These are phyloP conservation scores for Diachasma alloeum DNA, from an alignment of 1,140 invertebrate species.

Conservation along the genomic window DNA sequence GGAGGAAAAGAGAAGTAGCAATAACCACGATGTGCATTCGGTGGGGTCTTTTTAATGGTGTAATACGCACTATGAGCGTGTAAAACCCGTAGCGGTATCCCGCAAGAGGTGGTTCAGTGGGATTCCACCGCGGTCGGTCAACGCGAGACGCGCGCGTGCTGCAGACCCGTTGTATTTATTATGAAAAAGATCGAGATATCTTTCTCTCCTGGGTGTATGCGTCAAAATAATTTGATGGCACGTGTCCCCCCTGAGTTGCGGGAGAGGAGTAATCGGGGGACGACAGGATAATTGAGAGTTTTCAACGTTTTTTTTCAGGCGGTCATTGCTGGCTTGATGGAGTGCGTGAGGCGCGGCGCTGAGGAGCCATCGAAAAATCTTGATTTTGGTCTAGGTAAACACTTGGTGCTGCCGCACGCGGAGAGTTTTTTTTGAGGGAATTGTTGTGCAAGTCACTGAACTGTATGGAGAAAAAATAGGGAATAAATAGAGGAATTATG, in stretches of 20 bases:
- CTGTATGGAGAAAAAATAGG: no score
- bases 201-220: not conserved
- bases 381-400: no score
- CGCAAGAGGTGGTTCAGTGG: constrained; percentile 29
- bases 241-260: not conserved
- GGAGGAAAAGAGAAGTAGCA: constrained; percentile 8
- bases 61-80: constrained; percentile 23
- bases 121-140: constrained; percentile 30
- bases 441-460: no score
- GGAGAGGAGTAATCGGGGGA: no score
- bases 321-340: no score
- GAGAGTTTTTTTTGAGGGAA: no score
- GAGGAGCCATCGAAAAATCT: no score
- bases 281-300: no score
- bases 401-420: no score
- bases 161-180: constrained; percentile 2
- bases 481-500: no score
- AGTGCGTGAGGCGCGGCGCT: no score
- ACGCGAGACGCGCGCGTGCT: constrained; percentile 20
- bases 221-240: not conserved
- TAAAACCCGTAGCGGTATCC: constrained; percentile 30
- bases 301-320: no score
- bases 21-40: constrained; percentile 6
- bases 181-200: constrained; percentile 14
- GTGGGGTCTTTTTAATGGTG: constrained; percentile 17